Evolutionary conservation across 2,113 vertebrate genomes (phyloP).

Genomic region (Anguilla rostrata): DNA sequence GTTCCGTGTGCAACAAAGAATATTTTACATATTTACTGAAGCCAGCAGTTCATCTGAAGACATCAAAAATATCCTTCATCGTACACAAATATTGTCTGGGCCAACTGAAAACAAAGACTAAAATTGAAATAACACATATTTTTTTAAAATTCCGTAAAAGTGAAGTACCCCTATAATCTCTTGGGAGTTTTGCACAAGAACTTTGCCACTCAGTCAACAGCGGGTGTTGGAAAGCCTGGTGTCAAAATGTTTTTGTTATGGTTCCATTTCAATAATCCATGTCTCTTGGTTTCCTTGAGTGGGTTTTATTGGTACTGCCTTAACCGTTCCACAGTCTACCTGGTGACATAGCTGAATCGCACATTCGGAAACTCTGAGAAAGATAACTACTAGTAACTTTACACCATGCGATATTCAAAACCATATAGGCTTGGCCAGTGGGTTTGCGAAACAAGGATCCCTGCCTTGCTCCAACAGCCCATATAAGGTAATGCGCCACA

Average conservation of each 20-base stretch:
- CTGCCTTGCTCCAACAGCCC: constrained; percentile 63
- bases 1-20: no score
- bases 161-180: neutral
- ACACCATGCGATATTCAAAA: constrained; percentile 48
- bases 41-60: no score
- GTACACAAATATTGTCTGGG: no score
- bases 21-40: no score
- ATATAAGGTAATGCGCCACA: constrained; percentile 72
- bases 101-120: no score
- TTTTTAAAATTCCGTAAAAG: no score
- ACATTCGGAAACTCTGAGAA: neutral
- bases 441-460: constrained; percentile 68
- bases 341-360: neutral
- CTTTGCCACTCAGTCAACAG: neutral
- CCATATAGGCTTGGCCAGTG: constrained; percentile 66
- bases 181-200: neutral
- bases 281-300: neutral
- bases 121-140: no score
- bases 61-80: no score
- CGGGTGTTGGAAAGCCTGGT: neutral
- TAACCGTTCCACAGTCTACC: neutral
- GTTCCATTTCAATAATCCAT: neutral
- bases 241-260: neutral
- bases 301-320: neutral
- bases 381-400: constrained; percentile 51